Conservation (phyloP, 2,113 vertebrate genomes). For the Oreochromis aureus region DNA sequence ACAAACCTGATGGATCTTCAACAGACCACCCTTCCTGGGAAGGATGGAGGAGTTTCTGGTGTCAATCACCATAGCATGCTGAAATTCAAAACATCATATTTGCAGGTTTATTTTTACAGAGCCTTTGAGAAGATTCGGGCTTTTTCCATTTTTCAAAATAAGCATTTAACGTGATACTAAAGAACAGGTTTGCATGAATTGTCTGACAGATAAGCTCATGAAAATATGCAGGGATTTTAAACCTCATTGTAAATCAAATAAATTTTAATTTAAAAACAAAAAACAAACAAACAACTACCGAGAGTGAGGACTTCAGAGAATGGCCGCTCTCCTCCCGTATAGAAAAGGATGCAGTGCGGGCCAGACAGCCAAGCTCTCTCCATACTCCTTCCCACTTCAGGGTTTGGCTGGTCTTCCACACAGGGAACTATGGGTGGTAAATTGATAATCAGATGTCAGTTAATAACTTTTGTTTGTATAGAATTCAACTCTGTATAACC, state of each 20-base stretch:
- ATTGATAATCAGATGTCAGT: neutral
- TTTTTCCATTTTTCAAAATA: neutral
- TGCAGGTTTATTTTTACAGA: neutral
- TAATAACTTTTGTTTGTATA: neutral
- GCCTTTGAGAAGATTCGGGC: neutral
- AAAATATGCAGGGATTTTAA: neutral
- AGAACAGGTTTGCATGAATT: neutral
- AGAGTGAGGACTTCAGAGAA: slow-evolving; percentile 92
- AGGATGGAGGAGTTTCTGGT: slow-evolving; percentile 91
- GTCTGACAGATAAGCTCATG: neutral
- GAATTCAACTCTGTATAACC: neutral
- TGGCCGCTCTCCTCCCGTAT: slow-evolving; percentile 94
- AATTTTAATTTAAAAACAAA: neutral
- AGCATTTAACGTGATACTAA: neutral
- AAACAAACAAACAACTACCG: slow-evolving; percentile 67
- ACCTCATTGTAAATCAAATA: neutral
- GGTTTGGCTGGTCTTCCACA: slow-evolving; percentile 90
- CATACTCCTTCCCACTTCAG: slow-evolving; percentile 96
- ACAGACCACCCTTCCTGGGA: slow-evolving; percentile 82
- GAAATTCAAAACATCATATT: neutral
- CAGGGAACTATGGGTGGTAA: slow-evolving; percentile 77
- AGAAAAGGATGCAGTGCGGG: slow-evolving; percentile 88
- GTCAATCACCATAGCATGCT: slow-evolving; percentile 96
- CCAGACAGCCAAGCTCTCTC: slow-evolving; percentile 91
- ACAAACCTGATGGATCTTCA: slow-evolving; percentile 93